Conservation (phyloP, 2,113 vertebrate genomes). For the Coregonus clupeaformis region DNA sequence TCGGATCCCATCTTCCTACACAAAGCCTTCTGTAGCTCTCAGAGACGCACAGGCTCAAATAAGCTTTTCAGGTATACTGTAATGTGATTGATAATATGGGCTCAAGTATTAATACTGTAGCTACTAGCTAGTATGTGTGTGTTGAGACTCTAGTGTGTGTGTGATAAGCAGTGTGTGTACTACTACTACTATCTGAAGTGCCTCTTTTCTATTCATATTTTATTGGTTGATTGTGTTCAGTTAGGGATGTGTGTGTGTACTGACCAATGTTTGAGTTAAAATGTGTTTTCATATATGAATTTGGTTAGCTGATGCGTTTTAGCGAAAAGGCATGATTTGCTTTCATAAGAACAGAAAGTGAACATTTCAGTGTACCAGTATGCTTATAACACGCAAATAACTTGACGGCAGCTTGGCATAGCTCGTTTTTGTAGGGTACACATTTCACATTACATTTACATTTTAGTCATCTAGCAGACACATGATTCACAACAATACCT, state of each 20-base stretch:
- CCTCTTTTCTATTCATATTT: conserved; percentile 66
- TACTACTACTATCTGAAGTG: conserved; percentile 69
- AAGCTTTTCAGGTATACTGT: conserved; percentile 60
- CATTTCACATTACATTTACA: too few relatives aligned
- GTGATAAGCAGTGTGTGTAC: conserved; percentile 11
- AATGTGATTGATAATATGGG: conserved; percentile 35
- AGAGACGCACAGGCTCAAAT: conserved; percentile 57
- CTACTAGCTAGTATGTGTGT: conserved; percentile 28
- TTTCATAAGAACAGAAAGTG: too few relatives aligned
- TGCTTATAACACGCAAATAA: too few relatives aligned
- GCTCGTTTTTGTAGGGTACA: too few relatives aligned
- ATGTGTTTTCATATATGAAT: conserved; percentile 51
- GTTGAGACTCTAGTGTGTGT: conserved; percentile 16
- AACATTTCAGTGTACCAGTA: too few relatives aligned
- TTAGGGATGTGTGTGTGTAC: conserved; percentile 34
- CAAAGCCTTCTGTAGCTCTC: background rate
- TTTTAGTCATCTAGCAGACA: too few relatives aligned
- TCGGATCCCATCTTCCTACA: background rate
- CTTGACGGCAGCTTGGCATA: too few relatives aligned
- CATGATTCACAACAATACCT: too few relatives aligned
- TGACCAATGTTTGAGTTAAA: conserved; percentile 16
- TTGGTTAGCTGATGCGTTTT: conserved; percentile 27
- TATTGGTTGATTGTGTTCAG: conserved; percentile 33
- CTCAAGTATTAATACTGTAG: conserved; percentile 41
- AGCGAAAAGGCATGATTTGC: too few relatives aligned